Percentiles rank a stretch among this genome's conserved stretches.
Evolutionary conservation across 2,113 vertebrate species (phyloP).

Genomic region (Paralichthys olivaceus): DNA sequence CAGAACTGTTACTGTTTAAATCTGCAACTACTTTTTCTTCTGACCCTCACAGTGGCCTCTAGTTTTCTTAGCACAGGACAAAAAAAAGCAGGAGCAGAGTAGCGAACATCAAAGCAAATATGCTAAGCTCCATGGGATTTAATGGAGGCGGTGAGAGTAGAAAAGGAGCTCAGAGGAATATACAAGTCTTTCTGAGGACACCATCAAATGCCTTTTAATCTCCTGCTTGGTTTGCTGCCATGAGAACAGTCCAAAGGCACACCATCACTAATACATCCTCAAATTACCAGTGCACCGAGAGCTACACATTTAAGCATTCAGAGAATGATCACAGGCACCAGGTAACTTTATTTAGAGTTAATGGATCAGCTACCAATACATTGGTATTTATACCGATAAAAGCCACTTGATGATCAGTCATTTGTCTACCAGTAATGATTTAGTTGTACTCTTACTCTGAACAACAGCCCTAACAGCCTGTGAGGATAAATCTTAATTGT

Average conservation of each 20-base stretch:
- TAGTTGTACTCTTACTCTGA: too few relatives aligned
- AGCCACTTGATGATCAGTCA: too few relatives aligned
- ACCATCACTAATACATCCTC: background rate
- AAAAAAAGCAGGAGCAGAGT: slow-evolving; percentile 38
- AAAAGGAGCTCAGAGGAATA: slow-evolving; percentile 28
- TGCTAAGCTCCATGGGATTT: slow-evolving; percentile 72
- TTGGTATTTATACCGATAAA: too few relatives aligned
- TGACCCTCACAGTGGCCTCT: slow-evolving; percentile 42
- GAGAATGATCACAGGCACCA: background rate
- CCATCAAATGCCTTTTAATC: slow-evolving; percentile 68
- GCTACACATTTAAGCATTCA: background rate
- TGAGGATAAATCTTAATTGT: too few relatives aligned
- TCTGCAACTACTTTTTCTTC: slow-evolving; percentile 3
- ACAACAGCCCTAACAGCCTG: too few relatives aligned
- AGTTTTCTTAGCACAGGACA: slow-evolving; percentile 12
- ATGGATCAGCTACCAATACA: too few relatives aligned
- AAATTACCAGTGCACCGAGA: background rate
- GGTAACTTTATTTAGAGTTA: too few relatives aligned
- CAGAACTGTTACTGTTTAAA: background rate
- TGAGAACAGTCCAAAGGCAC: slow-evolving; percentile 45
- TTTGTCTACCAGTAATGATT: too few relatives aligned
- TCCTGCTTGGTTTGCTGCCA: slow-evolving; percentile 54
- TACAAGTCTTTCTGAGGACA: slow-evolving; percentile 52
- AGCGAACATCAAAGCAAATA: slow-evolving; percentile 80
- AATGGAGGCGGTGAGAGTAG: slow-evolving; percentile 30